Evolutionary conservation across 2,797 vertebrate species (phyloP).

Genomic region (Urocyon cinereoargenteus): DNA sequence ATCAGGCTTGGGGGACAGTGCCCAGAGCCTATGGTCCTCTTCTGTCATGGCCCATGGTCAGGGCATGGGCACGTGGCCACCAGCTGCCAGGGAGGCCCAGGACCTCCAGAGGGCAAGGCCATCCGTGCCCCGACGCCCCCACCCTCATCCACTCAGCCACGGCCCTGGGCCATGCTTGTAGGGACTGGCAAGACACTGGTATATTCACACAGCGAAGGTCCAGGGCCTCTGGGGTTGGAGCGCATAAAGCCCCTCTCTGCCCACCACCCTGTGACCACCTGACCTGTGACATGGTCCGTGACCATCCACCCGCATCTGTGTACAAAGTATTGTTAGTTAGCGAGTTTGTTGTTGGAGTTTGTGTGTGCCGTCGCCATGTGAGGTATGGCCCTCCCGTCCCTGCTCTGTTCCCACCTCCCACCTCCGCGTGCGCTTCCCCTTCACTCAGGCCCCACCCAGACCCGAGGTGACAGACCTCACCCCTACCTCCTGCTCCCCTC

Average conservation of each 20-base stretch:
- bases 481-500: background rate
- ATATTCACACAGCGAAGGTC: background rate
- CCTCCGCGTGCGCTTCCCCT: background rate
- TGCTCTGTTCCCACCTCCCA: background rate
- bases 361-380: fast-evolving
- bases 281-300: background rate
- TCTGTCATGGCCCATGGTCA: background rate
- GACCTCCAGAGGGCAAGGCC: background rate
- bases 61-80: background rate
- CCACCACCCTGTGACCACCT: no score
- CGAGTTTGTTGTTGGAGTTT: no score
- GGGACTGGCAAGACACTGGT: background rate
- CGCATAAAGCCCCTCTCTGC: background rate
- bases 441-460: background rate
- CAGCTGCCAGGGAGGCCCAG: background rate
- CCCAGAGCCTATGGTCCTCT: background rate
- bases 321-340: background rate
- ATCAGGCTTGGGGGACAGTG: background rate
- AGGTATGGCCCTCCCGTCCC: background rate
- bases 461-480: background rate
- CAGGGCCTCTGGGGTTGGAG: fast-evolving
- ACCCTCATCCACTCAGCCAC: background rate
- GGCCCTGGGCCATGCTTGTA: background rate
- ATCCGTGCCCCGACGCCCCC: fast-evolving
- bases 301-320: background rate